Base-by-base conservation (phyloP, 1,140 invertebrate species). In the Apis dorsata region DNA sequence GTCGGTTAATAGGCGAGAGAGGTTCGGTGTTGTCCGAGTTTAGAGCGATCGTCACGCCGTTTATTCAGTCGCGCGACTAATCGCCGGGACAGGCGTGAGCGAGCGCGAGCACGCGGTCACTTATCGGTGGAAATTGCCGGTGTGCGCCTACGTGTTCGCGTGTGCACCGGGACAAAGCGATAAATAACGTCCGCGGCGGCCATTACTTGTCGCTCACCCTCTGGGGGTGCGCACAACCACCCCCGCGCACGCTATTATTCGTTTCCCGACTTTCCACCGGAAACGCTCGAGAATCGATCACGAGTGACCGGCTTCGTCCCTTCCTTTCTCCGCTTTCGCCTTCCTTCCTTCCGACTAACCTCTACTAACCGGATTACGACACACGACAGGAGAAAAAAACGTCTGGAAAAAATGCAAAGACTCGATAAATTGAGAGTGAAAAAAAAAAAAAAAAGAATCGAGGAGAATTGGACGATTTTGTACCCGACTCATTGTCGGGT, bases 151-250 rank as follows among this genome's bases (percentile, higher is more conserved):
- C 77, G 74, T 76, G 73, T 83, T 87, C 84, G 84, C 87, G 87
- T 88, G 86, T 63, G 86, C 83, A 83, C 68, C 75, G 66, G 49
- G 78, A 77, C 86, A 66, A 51, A 74, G 81, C 90, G 90, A 92
- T 92, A 91, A 92, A 92, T 92, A 92, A 92, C 89, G 66, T 82
- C 84, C 79, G 85, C 83, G 89, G 90, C 91, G 87, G 92, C 91
- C 91, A 90, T 92, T 92, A 91, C 91, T 92, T 90, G 89, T 91
- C 86, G 85, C 89, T 91, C 90, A 89, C 89, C 87, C 90, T 87
- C 81, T 81, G 78, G 70, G 81, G 84, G 74, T 85, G 74, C 79
- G 71, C 85, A 59, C 21, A 60, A n/a, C 70, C 68, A 65, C 78
- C 78, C 78, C 78, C 69, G 53, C 82, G n/a, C 72, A 21, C 72